These are phyloP conservation scores for Gallinago media DNA, from an alignment of 2,113 vertebrate species.

Conservation along the genomic window DNA sequence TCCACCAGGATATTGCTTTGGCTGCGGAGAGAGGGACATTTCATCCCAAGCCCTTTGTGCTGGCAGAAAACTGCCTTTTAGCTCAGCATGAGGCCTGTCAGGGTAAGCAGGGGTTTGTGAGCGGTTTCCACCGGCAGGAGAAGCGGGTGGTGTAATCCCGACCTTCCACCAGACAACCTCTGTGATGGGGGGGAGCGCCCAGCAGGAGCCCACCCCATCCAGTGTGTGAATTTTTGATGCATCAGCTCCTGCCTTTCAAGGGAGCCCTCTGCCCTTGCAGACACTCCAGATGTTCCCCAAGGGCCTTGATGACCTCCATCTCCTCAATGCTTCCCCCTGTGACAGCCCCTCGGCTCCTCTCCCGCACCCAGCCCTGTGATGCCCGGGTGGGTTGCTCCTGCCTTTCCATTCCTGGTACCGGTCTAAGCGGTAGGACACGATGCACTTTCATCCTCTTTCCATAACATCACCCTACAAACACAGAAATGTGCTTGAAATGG, in stretches of 20 bases:
- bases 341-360: not conserved
- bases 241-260: accelerated
- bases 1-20: not conserved
- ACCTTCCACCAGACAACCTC: not conserved
- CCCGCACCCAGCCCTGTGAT: accelerated
- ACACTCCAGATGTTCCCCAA: not conserved
- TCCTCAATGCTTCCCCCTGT: not conserved
- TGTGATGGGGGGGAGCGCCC: accelerated
- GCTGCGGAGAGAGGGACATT: not conserved
- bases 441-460: not conserved
- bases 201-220: not conserved
- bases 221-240: not conserved
- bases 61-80: not conserved
- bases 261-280: not conserved
- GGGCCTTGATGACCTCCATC: not conserved
- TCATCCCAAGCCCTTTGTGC: not conserved
- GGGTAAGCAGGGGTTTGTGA: not conserved
- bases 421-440: not conserved
- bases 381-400: not conserved
- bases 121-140: not conserved
- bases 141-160: not conserved
- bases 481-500: not conserved
- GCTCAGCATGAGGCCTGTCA: not conserved
- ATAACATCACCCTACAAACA: not conserved
- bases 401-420: not conserved